phyloP scores from a whole-genome alignment of 2,113 vertebrate genomes.

The Neogale vison region DNA sequence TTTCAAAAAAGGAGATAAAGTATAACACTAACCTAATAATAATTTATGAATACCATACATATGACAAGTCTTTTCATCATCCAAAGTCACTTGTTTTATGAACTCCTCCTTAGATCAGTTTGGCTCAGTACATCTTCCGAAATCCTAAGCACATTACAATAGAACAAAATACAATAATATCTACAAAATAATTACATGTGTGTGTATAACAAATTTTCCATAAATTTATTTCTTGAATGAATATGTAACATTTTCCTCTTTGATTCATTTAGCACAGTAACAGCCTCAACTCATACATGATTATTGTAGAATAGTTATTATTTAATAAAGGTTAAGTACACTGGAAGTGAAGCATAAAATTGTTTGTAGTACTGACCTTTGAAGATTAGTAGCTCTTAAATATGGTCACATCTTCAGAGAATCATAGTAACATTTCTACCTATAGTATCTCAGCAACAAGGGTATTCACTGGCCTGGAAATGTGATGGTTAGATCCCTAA shows the following conservation, averaged over 20 bases:
- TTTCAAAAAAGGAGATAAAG: neutral
- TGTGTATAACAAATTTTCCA: neutral
- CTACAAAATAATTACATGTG: neutral
- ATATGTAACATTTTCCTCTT: neutral
- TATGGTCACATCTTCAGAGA: neutral
- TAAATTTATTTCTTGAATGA: neutral
- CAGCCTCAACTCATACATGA: neutral
- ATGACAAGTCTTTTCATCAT: neutral
- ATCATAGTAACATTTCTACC: neutral
- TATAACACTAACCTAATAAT: neutral
- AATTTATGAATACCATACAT: neutral
- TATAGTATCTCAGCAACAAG: neutral
- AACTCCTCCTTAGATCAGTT: neutral
- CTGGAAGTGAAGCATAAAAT: neutral
- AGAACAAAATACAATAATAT: neutral
- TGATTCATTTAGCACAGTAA: neutral
- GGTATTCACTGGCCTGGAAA: neutral
- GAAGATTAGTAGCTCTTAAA: constrained; percentile 5
- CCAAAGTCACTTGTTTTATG: neutral
- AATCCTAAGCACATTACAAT: neutral
- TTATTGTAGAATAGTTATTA: neutral
- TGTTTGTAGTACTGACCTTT: neutral
- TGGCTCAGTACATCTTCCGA: neutral
- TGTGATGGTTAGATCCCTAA: neutral
- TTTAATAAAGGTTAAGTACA: neutral